Evolutionary conservation across 2,888 invertebrate genomes (phyloP), one percentile per base, ranked within the genome.

Genomic region (Timema cristinae): DNA sequence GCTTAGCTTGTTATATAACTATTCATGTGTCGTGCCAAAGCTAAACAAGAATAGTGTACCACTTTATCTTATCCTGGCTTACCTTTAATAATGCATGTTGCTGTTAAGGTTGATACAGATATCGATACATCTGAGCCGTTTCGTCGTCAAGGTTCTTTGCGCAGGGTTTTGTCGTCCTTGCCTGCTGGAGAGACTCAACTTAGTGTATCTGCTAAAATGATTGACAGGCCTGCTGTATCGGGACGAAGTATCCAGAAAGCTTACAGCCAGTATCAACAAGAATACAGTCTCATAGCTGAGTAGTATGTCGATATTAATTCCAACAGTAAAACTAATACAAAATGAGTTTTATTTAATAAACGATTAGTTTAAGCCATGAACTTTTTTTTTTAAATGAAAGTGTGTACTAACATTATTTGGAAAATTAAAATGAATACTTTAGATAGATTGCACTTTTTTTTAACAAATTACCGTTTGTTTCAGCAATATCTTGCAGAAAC

Each of bases 261-360:
- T 72, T 89, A 92, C 81, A 89, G 90, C 66, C 87, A 90, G 77
- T 92, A 91, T 81, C 90, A 93, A 79, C 91, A 94, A 81, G 96
- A 97, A 82, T 96, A 96, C 79, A 90, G 92, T 78, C 90, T 96
- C 77, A 88, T 96, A 82, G 93, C 95, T 6, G 96, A 97, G 85
- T 97, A 95, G 95, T 96, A 88, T 89, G 92, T 86, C 76, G 77
- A 74, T 73, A 88, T 89, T 76, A 48, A 47, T 66, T 66, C 50
- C 48, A 8, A 7, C 47, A n/a, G 11, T 54, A 11, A 11, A 54
- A 11, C 1, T n/a, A 54, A 13, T 54, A n/a, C 54, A 11, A 54
- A 54, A n/a, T 54, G 13, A 54, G n/a, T 54, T n/a, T n/a, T 13
- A 11, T 13, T 11, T 54, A 54, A 54, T 54, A 54, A 54, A 11